phyloP scores from a whole-genome alignment of 2,113 vertebrate species.

The Colistium nudipinnis region DNA sequence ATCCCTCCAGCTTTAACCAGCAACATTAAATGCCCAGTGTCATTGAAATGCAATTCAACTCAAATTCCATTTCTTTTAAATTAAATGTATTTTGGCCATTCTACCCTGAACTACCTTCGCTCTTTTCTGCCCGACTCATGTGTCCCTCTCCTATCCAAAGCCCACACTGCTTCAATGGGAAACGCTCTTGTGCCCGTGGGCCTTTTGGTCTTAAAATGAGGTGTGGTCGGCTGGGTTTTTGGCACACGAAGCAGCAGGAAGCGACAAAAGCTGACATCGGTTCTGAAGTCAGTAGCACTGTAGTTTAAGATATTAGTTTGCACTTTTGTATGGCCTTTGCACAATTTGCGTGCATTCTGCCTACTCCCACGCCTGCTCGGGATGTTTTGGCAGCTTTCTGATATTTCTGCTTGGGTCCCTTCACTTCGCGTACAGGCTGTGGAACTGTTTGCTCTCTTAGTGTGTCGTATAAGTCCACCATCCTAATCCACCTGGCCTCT shows the following conservation, averaged over 20 bases:
- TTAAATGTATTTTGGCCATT: neutral
- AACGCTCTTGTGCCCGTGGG: neutral
- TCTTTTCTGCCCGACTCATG: neutral
- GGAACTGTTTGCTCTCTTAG: neutral
- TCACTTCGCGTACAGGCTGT: neutral
- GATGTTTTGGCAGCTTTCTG: neutral
- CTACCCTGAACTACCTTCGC: neutral
- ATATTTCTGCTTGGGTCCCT: neutral
- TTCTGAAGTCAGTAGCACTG: neutral
- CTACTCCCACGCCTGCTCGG: neutral
- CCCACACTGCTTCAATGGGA: neutral
- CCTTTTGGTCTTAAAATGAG: neutral
- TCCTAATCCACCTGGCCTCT: neutral
- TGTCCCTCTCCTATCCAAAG: neutral
- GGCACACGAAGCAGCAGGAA: neutral
- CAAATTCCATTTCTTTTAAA: conserved; percentile 6
- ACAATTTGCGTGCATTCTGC: neutral
- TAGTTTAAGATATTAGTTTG: neutral
- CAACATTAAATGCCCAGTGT: too few species aligned
- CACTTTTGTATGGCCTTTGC: neutral
- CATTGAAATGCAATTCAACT: too few species aligned
- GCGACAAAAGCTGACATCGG: neutral
- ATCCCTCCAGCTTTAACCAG: conserved; percentile 1
- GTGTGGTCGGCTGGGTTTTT: neutral
- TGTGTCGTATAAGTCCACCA: too few species aligned